These are phyloP conservation scores for Danionella cerebrum DNA, from an alignment of 2,113 vertebrate species.

Conservation along the genomic window DNA sequence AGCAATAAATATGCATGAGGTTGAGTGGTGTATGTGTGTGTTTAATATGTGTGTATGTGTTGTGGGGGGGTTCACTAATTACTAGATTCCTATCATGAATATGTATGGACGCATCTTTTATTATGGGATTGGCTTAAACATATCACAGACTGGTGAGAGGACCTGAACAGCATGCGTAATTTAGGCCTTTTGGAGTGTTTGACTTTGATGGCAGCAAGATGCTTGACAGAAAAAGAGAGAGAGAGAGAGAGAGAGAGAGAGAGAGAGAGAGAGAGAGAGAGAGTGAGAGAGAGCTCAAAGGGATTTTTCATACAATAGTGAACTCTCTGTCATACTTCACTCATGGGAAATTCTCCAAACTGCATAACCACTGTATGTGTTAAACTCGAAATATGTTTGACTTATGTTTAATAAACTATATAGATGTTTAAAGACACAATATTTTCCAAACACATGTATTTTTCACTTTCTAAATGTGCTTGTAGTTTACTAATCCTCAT, in stretches of 20 bases:
- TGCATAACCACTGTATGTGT: too few relatives aligned
- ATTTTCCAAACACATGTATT: too few relatives aligned
- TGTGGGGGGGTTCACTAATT: slow-evolving; percentile 65
- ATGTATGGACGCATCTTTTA: slow-evolving; percentile 74
- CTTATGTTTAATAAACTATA: too few relatives aligned
- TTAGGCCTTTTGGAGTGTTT: slow-evolving; percentile 38
- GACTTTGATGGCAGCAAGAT: slow-evolving; percentile 57
- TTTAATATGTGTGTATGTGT: slow-evolving; percentile 31
- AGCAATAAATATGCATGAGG: slow-evolving; percentile 74
- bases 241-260: slow-evolving; percentile 22
- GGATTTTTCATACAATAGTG: slow-evolving; percentile 7
- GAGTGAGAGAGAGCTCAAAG: neutral
- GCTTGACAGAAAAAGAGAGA: slow-evolving; percentile 8
- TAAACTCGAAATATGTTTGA: too few relatives aligned
- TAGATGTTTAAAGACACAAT: too few relatives aligned
- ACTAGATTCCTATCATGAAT: slow-evolving; percentile 77
- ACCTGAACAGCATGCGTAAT: slow-evolving; percentile 32
- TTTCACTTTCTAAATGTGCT: too few relatives aligned
- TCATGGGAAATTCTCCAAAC: too few relatives aligned
- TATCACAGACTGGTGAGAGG: slow-evolving; percentile 49
- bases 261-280: slow-evolving; percentile 23
- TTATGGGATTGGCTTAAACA: slow-evolving; percentile 68
- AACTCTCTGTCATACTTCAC: neutral
- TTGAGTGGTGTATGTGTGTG: slow-evolving; percentile 31
- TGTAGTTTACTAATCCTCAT: too few relatives aligned